phyloP scores from a whole-genome alignment of 2,888 invertebrate species.

The Eumacrocentrus americanus region DNA sequence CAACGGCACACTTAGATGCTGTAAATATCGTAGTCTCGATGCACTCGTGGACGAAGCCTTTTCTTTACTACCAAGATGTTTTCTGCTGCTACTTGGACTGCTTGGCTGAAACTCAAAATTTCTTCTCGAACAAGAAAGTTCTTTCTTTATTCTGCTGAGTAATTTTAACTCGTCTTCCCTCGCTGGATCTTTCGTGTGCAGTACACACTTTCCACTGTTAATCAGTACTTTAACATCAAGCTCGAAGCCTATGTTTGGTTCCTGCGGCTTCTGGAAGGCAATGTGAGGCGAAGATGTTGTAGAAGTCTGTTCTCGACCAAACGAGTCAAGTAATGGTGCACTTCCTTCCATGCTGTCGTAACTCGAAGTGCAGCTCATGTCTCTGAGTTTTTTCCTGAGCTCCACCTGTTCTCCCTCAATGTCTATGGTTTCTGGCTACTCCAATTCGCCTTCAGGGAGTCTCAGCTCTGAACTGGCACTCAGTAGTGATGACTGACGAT shows the following conservation, averaged over 20 bases:
- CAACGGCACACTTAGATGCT: constrained; percentile 63
- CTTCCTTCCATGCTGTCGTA: constrained; percentile 59
- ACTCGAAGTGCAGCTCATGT: constrained; percentile 55
- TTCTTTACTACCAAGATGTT: constrained; percentile 57
- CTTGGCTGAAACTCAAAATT: constrained; percentile 66
- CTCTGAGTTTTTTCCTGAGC: constrained; percentile 65
- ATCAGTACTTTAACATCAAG: constrained; percentile 95
- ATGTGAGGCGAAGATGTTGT: constrained; percentile 56
- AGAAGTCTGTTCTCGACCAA: constrained; percentile 55
- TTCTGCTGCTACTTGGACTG: constrained; percentile 64
- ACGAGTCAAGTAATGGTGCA: constrained; percentile 56
- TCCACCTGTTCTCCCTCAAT: constrained; percentile 72
- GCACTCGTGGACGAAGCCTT: constrained; percentile 56
- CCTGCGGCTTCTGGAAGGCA: constrained; percentile 70
- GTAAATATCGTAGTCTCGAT: constrained; percentile 58
- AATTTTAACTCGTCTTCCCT: constrained; percentile 74
- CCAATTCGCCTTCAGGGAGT: constrained; percentile 65
- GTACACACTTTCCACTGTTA: constrained; percentile 94
- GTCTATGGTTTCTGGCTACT: constrained; percentile 70
- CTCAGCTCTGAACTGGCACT: constrained; percentile 76
- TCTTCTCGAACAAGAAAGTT: constrained; percentile 72
- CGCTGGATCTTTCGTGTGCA: constrained; percentile 85
- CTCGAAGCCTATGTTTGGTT: constrained; percentile 95
- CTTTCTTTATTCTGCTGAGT: constrained; percentile 73
- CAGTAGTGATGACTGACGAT: constrained; percentile 78